A percentile compares a stretch with the other conserved stretches of the same genome.
Conservation (phyloP, 2,113 vertebrate genomes). For the chimpanzee (Pan troglodytes) region NHGRI_mPanTro3-v2.1_pri NC_072411.2:54281001-54281500, state of each 20-base stretch:
- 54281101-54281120: conserved; percentile 42
- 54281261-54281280: not conserved
- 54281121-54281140: conserved; percentile 53
- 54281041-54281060: not conserved
- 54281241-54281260: too few species aligned
- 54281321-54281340: not conserved
- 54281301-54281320: not conserved
- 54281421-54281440: conserved; percentile 1
- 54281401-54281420: not conserved
- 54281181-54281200: not conserved
- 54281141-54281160: not conserved
- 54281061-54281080: conserved; percentile 5
- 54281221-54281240: not conserved
- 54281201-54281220: not conserved
- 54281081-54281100: not conserved
- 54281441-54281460: not conserved
- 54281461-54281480: not conserved
- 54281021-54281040: conserved; percentile 27
- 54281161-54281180: conserved; percentile 10
- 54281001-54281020: conserved; percentile 40
- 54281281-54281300: not conserved
- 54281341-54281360: conserved; percentile 39
- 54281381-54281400: conserved; percentile 10
- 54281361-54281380: not conserved
- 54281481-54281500: not conserved